Percentiles rank a stretch among this genome's conserved stretches.
Conservation (phyloP, 2,113 vertebrate genomes). For the Nothoprocta pentlandii region DNA sequence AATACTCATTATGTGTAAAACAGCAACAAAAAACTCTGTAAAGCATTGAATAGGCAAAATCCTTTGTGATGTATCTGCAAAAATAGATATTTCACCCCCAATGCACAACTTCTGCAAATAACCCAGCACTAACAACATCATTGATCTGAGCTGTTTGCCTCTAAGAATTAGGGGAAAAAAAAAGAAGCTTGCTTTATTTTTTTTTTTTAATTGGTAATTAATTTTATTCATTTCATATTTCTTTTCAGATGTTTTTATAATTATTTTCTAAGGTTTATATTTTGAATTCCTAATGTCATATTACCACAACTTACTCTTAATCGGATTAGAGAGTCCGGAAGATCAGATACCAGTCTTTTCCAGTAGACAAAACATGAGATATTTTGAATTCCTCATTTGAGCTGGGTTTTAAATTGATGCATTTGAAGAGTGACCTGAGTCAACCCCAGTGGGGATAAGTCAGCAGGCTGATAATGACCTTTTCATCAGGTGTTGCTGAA, state of each 20-base stretch:
- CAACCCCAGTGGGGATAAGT: neutral
- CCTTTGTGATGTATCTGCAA: neutral
- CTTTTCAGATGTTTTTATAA: neutral
- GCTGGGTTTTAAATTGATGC: neutral
- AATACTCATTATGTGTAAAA: neutral
- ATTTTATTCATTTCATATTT: neutral
- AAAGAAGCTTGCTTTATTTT: neutral
- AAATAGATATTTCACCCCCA: neutral
- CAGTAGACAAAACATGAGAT: neutral
- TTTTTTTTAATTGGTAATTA: neutral
- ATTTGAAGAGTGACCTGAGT: neutral
- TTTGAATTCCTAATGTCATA: slow-evolving; percentile 6
- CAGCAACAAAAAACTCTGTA: neutral
- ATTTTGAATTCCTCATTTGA: neutral
- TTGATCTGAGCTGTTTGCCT: neutral
- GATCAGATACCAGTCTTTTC: neutral
- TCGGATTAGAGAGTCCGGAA: neutral
- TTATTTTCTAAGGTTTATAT: neutral
- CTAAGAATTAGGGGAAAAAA: neutral
- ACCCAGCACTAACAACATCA: neutral
- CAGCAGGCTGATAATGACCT: neutral
- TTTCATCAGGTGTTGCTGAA: neutral
- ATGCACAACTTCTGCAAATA: neutral
- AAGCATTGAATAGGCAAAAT: neutral
- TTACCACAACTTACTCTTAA: neutral